Conservation (phyloP, 2,113 vertebrate genomes). For the Mirza zaza region DNA sequence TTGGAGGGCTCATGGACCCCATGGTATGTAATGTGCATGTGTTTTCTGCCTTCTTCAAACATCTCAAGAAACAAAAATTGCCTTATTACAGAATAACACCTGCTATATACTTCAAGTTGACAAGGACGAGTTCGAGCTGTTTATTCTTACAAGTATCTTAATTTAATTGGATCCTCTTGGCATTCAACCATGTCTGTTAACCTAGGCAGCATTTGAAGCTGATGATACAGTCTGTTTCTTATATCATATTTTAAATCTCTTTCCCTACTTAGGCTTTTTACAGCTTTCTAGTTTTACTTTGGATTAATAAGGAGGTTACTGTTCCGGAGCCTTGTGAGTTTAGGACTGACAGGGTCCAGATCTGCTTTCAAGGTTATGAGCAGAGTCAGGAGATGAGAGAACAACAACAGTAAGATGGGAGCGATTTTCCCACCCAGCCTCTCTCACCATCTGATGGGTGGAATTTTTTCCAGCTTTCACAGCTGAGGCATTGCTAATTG, state of each 20-base stretch:
- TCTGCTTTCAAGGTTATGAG: neutral
- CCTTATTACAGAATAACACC: neutral
- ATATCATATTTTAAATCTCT: neutral
- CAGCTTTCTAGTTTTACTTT: neutral
- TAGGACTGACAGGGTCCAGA: neutral
- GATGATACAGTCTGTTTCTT: neutral
- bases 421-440: slow-evolving; percentile 41
- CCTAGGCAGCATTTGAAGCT: neutral
- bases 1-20: neutral
- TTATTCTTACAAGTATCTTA: slow-evolving; percentile 25
- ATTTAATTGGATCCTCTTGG: neutral
- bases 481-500: slow-evolving; percentile 74
- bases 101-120: neutral
- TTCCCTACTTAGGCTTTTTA: neutral
- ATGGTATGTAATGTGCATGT: neutral
- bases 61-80: neutral
- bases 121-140: neutral
- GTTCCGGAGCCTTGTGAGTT: neutral
- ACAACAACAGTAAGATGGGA: slow-evolving; percentile 4
- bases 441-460: slow-evolving; percentile 67
- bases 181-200: neutral
- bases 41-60: neutral
- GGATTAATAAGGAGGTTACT: neutral
- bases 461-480: slow-evolving; percentile 50
- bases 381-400: neutral